Evolutionary conservation across 2,113 vertebrate genomes (phyloP), one percentile per base, ranked within the genome.

Genomic region (Catharus minimus): DNA sequence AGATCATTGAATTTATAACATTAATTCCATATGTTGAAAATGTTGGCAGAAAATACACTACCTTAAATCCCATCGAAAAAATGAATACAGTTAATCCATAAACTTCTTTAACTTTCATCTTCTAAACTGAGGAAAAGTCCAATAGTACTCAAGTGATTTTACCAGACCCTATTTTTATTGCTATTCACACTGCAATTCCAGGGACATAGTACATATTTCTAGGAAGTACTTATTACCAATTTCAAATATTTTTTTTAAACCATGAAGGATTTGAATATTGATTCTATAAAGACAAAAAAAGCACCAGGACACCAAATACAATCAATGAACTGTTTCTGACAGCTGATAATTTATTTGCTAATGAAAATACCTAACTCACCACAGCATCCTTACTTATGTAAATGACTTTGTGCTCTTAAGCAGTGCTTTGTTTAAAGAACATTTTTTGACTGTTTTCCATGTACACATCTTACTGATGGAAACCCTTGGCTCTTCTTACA

Each of bases 1-100:
- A 62, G 43, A 76, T 64, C 74, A 85, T 89, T 90, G 82, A 82
- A 52, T 90, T 94, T 82, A 77, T 65, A 82, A 77, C 47, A 90
- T 88, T 55, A 93, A 94, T 87, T 94, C 83, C 83, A 71, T 84
- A 71, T 71, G 80, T 73, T 84, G 64, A 88, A 92, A 93, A 86
- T 4, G 4, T 71, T 92, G 90, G 83, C 86, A 93, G 86, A 94
- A 92, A 95, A 85, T 46, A 56, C 26, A 43, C 17, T 82, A 53
- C 50, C 10, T 60, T 93, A 92, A 92, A 86, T 50, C 28, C 38
- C 53, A 79, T 41, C 69, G 49, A 84, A 94, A 91, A 94, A 92
- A 90, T 58, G 12, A 52, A 90, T 76, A 50, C 36, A 55, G 49
- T 92, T 85, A 92, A 77, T 85, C 56, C 60, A 69, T 78, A 93